These are phyloP conservation scores for Palythoa caribaeorum DNA, from an alignment of 92 coral and sea anemone species.

Conservation along the genomic window DNA sequence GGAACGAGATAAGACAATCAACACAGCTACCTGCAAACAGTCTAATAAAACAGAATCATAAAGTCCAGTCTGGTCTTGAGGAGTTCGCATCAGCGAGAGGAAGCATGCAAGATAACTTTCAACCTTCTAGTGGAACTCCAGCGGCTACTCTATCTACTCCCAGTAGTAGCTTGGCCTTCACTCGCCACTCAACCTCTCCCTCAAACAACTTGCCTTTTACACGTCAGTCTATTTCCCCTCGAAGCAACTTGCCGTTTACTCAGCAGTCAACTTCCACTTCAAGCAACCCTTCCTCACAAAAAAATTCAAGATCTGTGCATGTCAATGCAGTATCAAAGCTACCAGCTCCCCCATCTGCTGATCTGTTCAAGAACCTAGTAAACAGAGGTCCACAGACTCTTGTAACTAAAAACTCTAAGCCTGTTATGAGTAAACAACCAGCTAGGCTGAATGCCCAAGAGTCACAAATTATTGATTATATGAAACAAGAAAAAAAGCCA, in stretches of 20 bases:
- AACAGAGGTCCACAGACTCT: constrained; percentile 70
- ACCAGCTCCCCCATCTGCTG: constrained; percentile 83
- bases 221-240: neutral
- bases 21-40: neutral
- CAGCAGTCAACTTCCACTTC: neutral
- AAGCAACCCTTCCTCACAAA: neutral
- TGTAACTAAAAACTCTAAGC: constrained; percentile 28
- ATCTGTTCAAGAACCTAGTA: constrained; percentile 62
- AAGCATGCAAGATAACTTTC: neutral
- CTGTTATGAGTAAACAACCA: constrained; percentile 26
- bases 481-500: constrained; percentile 77
- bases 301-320: neutral
- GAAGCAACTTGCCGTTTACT: neutral
- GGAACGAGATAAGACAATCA: neutral
- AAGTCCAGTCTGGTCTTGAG: neutral
- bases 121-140: neutral
- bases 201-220: neutral
- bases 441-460: constrained; percentile 61
- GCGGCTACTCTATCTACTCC: neutral
- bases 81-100: neutral
- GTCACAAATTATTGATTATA: constrained; percentile 59
- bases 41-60: neutral
- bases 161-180: neutral
- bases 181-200: neutral
- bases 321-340: constrained; percentile 32